These are phyloP conservation scores for Vidua macroura DNA, from an alignment of 2,113 vertebrate species.

Conservation along the genomic window DNA sequence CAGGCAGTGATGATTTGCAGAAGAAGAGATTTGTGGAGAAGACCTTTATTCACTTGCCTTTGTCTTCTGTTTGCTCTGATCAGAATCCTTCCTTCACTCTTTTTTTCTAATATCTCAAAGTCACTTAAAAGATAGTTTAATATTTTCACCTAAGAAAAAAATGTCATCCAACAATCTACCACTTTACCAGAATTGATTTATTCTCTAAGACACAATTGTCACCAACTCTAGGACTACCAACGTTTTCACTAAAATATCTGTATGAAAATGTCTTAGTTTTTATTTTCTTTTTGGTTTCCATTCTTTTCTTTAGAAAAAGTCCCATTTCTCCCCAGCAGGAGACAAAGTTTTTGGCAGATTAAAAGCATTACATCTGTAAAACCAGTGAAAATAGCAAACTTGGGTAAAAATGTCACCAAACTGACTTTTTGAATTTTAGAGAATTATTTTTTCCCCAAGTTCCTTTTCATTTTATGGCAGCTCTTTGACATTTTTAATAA, in stretches of 20 bases:
- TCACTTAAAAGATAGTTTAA: conserved; percentile 37
- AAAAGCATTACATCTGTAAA: background rate
- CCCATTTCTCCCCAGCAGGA: background rate
- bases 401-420: background rate
- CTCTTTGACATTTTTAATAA: background rate
- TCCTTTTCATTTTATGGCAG: background rate
- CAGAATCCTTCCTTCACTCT: background rate
- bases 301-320: background rate
- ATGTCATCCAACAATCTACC: background rate
- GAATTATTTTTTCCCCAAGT: background rate
- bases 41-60: background rate
- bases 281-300: background rate
- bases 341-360: background rate
- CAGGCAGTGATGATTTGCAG: background rate
- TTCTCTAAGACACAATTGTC: background rate
- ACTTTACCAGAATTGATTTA: background rate
- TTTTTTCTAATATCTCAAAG: background rate
- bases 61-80: background rate
- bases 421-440: background rate
- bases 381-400: background rate
- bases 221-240: background rate
- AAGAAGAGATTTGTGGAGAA: background rate
- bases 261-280: background rate
- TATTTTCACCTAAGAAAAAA: background rate
- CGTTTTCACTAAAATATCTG: background rate